These are phyloP conservation scores for Tetragonula clypearis DNA, from an alignment of 1,140 invertebrate species.

Conservation along the genomic window DNA sequence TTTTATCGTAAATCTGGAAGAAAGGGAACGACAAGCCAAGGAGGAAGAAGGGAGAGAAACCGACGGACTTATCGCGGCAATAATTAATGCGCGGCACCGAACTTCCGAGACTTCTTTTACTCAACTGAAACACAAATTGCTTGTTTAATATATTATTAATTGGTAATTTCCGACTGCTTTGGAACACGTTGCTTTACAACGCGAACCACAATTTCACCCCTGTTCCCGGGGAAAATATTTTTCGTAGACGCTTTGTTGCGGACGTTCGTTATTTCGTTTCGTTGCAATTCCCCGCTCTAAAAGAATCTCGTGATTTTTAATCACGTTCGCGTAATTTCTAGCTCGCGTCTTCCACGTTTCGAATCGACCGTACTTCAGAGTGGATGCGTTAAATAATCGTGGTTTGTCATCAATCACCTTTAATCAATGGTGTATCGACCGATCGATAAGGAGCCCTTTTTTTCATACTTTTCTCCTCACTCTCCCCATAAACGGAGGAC, in stretches of 20 bases:
- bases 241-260: not conserved
- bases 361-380: not conserved
- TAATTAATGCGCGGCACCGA: conserved; percentile 64
- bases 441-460: conserved; percentile 50
- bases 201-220: not conserved
- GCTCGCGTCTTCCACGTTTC: not conserved
- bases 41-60: conserved; percentile 15
- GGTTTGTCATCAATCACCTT: conserved; percentile 60
- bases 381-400: not conserved
- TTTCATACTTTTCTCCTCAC: conserved; percentile 23
- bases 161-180: conserved; percentile 41
- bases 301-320: not conserved
- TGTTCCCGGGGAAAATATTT: not conserved
- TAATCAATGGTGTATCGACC: conserved; percentile 58
- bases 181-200: not conserved
- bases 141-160: conserved; percentile 66
- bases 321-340: not conserved
- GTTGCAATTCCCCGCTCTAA: not conserved
- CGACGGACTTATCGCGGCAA: conserved; percentile 61
- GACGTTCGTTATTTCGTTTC: not conserved
- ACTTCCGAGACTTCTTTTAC: conserved; percentile 67
- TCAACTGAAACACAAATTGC: conserved; percentile 66
- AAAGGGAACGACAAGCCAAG: conserved; percentile 11
- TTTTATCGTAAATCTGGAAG: not conserved
- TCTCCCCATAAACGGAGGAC: conserved; percentile 42